phyloP scores from a whole-genome alignment of 2,888 invertebrate species.

The Creontiades dilutus region DNA sequence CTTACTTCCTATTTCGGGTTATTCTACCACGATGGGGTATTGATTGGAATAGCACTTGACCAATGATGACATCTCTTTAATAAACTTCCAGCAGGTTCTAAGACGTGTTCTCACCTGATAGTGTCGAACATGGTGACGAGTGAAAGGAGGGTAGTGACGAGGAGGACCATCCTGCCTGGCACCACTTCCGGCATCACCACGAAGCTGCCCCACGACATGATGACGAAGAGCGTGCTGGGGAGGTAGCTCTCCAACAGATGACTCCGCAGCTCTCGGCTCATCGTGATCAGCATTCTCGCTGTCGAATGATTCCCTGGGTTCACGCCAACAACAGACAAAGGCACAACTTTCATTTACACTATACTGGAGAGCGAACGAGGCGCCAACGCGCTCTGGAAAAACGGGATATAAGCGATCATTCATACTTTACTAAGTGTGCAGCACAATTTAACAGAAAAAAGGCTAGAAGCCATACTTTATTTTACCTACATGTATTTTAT shows the following conservation, averaged over 20 bases:
- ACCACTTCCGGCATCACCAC: conserved; percentile 84
- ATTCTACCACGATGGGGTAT: too few species aligned
- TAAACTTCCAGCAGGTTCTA: too few species aligned
- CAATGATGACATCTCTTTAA: too few species aligned
- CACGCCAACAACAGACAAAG: conserved; percentile 47
- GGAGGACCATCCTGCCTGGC: conserved; percentile 83
- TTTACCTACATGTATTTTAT: too few species aligned
- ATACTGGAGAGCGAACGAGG: background rate
- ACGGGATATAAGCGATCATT: too few species aligned
- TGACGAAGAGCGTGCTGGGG: conserved; percentile 83
- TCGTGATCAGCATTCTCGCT: conserved; percentile 82
- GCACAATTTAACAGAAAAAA: too few species aligned
- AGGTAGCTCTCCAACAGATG: conserved; percentile 84
- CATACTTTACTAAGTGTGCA: too few species aligned
- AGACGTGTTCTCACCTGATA: conserved; percentile 80
- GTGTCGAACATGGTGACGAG: conserved; percentile 85
- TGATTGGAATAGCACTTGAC: too few species aligned
- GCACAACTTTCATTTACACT: background rate
- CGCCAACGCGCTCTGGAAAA: too few species aligned
- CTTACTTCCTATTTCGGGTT: conserved; percentile 78
- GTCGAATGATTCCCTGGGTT: conserved; percentile 82
- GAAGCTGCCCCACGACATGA: conserved; percentile 85
- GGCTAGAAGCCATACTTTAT: too few species aligned
- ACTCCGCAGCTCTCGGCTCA: conserved; percentile 83
- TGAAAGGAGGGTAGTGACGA: conserved; percentile 83